Percentiles rank a stretch among this genome's conserved stretches.
Conservation (phyloP, 1,140 invertebrate species). For the Drosophila yakuba region DNA sequence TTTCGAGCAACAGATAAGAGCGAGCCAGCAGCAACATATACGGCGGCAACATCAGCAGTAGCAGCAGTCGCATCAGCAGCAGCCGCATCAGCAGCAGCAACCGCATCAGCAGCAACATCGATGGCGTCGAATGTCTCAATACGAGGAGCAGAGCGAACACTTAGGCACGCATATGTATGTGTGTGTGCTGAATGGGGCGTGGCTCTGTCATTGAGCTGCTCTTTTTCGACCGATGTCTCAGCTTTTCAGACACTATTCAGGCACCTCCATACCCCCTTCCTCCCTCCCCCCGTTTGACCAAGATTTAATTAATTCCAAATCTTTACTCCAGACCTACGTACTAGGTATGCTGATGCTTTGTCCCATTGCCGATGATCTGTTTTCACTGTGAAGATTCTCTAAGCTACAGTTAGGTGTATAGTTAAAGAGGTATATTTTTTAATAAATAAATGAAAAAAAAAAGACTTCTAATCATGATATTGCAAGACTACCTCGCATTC, state of each 20-base stretch:
- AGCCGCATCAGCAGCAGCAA: constrained; percentile 8
- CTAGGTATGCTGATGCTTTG: constrained; percentile 20
- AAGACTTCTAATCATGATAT: no score
- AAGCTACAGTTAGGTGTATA: neutral
- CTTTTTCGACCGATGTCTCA: constrained; percentile 16
- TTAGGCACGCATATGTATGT: constrained; percentile 73
- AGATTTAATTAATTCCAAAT: constrained; percentile 14
- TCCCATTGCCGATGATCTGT: constrained; percentile 13
- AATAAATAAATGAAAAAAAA: no score
- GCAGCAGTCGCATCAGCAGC: neutral
- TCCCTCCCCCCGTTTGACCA: neutral
- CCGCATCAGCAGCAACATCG: constrained; percentile 10
- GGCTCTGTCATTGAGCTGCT: constrained; percentile 58
- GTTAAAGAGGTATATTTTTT: no score
- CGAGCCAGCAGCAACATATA: constrained; percentile 8
- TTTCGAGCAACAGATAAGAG: constrained; percentile 71
- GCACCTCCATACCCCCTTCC: neutral
- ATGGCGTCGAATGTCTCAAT: constrained; percentile 78
- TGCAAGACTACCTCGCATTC: no score
- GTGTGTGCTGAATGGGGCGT: constrained; percentile 70
- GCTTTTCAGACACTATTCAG: constrained; percentile 20
- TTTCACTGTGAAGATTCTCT: neutral
- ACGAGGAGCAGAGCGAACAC: constrained; percentile 53
- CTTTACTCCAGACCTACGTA: constrained; percentile 13
- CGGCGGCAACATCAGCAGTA: constrained; percentile 8